Evolutionary conservation across 2,888 invertebrate genomes (phyloP), one percentile per base, ranked within the genome.

Genomic region (Capitulum mitella): DNA sequence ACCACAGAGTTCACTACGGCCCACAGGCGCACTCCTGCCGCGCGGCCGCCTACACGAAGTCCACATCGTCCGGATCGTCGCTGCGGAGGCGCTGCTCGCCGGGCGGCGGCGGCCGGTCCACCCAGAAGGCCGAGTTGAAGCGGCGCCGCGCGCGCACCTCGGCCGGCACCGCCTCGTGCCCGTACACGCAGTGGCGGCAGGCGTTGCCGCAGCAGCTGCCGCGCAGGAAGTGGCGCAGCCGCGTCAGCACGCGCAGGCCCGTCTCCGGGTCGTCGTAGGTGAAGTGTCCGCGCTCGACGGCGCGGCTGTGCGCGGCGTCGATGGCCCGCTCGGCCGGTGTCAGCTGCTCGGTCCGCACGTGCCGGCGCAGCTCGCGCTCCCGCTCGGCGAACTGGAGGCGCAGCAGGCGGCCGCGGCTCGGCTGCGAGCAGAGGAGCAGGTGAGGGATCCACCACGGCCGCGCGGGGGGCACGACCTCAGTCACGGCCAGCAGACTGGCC

Each of bases 191-290:
- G 81, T 83, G 82, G 77, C 84, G 80, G 79, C 84, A 84, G 26
- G 83, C 84, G 77, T 82, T 83, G n/a, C 84, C 84, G 80, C 84
- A 84, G 79, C 84, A 84, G 16, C 81, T 79, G 14, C 83, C 83
- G 61, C 82, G 80, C 29, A 83, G 81, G 78, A 82, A 84, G 79
- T 84, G 84, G 16, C 83, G 81, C 64, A 83, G 81, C 75, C 84
- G 80, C 14, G 84, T 84, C 76, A 83, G 80, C 48, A 84, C 83
- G 46, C 82, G 80, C 37, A 82, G 81, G 26, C 82, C 82, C 37
- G 82, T 81, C 48, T 78, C 77, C 14, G 84, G 84, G 79, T 84
- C 84, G 80, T 83, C 82, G 78, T 84, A 84, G 10, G 83, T 83
- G 79, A 84, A 85, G 79, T 84, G 84, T 51, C 83, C 83, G 32